These are phyloP conservation scores for Carcina quercana DNA, from an alignment of 2,888 invertebrate species.

Conservation along the genomic window DNA sequence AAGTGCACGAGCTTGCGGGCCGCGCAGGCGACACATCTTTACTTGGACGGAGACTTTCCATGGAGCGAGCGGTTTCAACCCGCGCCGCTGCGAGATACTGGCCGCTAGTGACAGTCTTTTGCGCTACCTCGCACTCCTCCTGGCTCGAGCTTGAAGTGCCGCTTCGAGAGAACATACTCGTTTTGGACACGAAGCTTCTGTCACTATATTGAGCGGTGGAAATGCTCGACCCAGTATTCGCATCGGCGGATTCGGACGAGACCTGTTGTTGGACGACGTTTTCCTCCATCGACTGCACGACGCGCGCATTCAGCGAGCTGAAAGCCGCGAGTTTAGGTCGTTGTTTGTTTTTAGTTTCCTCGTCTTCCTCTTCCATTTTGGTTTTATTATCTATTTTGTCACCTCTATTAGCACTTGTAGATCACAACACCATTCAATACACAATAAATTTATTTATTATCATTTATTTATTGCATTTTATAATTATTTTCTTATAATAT, in stretches of 20 bases:
- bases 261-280: conserved; percentile 51
- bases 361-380: conserved; percentile 64
- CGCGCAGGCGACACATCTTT: conserved; percentile 72
- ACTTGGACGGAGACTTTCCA: conserved; percentile 80
- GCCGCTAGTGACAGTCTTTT: conserved; percentile 56
- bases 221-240: conserved; percentile 61
- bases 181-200: conserved; percentile 68
- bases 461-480: conserved; percentile 52
- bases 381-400: conserved; percentile 19
- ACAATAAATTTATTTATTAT: conserved; percentile 45
- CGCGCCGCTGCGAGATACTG: conserved; percentile 72
- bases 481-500: conserved; percentile 40
- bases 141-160: conserved; percentile 81
- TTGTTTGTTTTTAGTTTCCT: conserved; percentile 51
- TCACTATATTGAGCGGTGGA: conserved; percentile 64
- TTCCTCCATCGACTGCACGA: conserved; percentile 57
- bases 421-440: conserved; percentile 53
- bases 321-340: conserved; percentile 54
- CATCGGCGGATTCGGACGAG: conserved; percentile 75
- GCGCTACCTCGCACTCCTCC: conserved; percentile 78
- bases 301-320: conserved; percentile 48
- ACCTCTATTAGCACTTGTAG: conserved; percentile 31
- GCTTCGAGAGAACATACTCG: conserved; percentile 69
- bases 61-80: conserved; percentile 78
- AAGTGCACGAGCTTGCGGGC: conserved; percentile 67